phyloP scores from a whole-genome alignment of 2,797 vertebrate genomes.

The Gambelia wislizenii region DNA sequence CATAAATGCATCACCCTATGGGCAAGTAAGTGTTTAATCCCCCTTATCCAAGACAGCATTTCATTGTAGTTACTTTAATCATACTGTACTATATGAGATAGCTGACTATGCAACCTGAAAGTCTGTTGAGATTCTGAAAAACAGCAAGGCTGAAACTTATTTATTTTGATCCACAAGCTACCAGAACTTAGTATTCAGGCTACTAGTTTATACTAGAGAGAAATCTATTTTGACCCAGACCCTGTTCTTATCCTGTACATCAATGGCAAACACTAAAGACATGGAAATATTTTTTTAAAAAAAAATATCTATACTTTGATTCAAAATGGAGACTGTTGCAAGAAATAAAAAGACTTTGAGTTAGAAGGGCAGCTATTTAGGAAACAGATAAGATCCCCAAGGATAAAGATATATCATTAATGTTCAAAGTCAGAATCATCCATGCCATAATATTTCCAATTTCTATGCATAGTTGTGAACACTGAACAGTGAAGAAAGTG shows the following conservation, averaged over 20 bases:
- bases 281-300: too few relatives aligned
- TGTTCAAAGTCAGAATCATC: too few relatives aligned
- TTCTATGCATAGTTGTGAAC: too few relatives aligned
- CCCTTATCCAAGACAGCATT: slow-evolving; percentile 26
- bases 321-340: too few relatives aligned
- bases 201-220: not conserved
- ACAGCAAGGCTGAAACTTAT: not conserved
- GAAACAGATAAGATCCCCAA: too few relatives aligned
- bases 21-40: slow-evolving; percentile 26
- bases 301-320: too few relatives aligned
- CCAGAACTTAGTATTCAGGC: not conserved
- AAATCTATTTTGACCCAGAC: not conserved
- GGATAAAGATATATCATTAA: too few relatives aligned
- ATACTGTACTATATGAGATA: slow-evolving; percentile 14
- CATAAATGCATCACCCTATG: slow-evolving; percentile 19
- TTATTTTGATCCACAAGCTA: not conserved
- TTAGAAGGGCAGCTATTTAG: too few relatives aligned
- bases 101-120: slow-evolving; percentile 3
- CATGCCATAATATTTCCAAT: too few relatives aligned
- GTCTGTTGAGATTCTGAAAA: not conserved
- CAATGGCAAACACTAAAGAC: too few relatives aligned
- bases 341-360: too few relatives aligned
- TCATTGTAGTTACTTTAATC: slow-evolving; percentile 22
- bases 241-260: not conserved
- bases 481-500: too few relatives aligned